Evolutionary conservation across 1,140 invertebrate genomes (phyloP).

Genomic region (Drosophila simulans): DNA sequence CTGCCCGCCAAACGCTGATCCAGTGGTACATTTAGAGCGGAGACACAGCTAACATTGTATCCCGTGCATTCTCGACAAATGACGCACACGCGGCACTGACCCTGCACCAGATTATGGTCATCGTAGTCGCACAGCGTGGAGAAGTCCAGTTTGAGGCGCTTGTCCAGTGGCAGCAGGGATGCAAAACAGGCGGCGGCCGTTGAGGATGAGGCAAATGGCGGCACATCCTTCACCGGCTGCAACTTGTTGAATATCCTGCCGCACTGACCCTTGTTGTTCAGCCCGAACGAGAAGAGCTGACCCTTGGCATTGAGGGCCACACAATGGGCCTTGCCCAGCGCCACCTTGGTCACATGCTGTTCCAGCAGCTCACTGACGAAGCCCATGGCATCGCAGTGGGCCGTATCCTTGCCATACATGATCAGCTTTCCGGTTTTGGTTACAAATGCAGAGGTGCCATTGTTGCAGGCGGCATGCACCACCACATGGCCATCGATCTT

Average conservation of each 20-base stretch:
- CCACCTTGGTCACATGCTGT: conserved; percentile 92
- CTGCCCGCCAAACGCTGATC: conserved; percentile 94
- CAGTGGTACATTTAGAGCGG: conserved; percentile 87
- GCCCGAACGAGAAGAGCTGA: conserved; percentile 97
- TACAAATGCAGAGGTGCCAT: conserved; percentile 96
- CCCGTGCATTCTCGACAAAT: conserved; percentile 97
- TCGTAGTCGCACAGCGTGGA: conserved; percentile 82
- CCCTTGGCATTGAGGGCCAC: conserved; percentile 95
- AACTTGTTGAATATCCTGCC: conserved; percentile 92
- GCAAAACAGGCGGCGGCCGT: conserved; percentile 50
- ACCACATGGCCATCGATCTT: conserved; percentile 95
- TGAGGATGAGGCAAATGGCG: conserved; percentile 70
- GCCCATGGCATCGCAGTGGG: conserved; percentile 92
- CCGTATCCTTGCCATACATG: conserved; percentile 98
- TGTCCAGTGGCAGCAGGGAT: conserved; percentile 46
- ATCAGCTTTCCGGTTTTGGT: conserved; percentile 94
- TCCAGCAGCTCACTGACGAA: conserved; percentile 91
- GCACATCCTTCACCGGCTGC: conserved; percentile 86
- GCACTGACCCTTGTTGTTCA: conserved; percentile 99
- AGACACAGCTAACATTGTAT: conserved; percentile 94
- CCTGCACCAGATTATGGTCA: conserved; percentile 80
- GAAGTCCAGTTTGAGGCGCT: conserved; percentile 77
- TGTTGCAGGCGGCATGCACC: conserved; percentile 94
- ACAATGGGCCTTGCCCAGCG: conserved; percentile 97
- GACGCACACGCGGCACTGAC: conserved; percentile 87